Evolutionary conservation across 1,140 invertebrate species (phyloP).

Genomic region (Glomeris maerens): DNA sequence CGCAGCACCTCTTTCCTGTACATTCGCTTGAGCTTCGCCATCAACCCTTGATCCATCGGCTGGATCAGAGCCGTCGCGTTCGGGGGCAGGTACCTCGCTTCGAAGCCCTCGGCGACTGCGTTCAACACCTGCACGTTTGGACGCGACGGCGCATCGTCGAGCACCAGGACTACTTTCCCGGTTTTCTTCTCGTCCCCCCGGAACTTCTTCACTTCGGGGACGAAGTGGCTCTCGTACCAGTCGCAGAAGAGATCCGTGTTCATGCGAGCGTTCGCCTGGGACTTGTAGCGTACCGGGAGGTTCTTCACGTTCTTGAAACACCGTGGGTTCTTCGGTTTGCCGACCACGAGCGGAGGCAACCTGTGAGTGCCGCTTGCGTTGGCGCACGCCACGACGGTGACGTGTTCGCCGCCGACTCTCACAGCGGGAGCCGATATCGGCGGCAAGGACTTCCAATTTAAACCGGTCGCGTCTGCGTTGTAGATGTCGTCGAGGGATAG

Average conservation of each 20-base stretch:
- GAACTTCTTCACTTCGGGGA: too few species aligned
- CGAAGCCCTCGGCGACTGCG: too few species aligned
- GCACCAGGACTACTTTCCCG: too few species aligned
- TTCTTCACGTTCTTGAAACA: slow-evolving; percentile 18
- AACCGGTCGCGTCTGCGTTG: slow-evolving; percentile 18
- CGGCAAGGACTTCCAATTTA: slow-evolving; percentile 17
- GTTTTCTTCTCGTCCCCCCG: too few species aligned
- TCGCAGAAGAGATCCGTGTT: slow-evolving; percentile 17
- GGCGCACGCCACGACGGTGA: slow-evolving; percentile 13
- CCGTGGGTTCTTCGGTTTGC: slow-evolving; percentile 15
- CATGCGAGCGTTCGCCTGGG: slow-evolving; percentile 21
- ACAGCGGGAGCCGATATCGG: slow-evolving; percentile 17
- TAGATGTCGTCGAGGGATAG: slow-evolving; percentile 24
- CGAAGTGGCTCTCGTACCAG: too few species aligned
- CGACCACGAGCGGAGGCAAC: slow-evolving; percentile 16
- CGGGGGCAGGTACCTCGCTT: too few species aligned
- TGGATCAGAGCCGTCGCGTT: too few species aligned
- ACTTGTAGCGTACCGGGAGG: slow-evolving; percentile 15
- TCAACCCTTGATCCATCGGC: too few species aligned
- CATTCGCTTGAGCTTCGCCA: too few species aligned
- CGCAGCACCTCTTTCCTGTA: too few species aligned
- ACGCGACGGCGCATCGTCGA: too few species aligned
- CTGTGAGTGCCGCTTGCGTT: slow-evolving; percentile 19
- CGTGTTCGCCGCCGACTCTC: slow-evolving; percentile 17
- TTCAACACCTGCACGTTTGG: too few species aligned